A percentile compares a stretch with the other conserved stretches of the same genome.
phyloP scores from a whole-genome alignment of 1,140 invertebrate species.

The Chrysomallon squamiferum region DNA sequence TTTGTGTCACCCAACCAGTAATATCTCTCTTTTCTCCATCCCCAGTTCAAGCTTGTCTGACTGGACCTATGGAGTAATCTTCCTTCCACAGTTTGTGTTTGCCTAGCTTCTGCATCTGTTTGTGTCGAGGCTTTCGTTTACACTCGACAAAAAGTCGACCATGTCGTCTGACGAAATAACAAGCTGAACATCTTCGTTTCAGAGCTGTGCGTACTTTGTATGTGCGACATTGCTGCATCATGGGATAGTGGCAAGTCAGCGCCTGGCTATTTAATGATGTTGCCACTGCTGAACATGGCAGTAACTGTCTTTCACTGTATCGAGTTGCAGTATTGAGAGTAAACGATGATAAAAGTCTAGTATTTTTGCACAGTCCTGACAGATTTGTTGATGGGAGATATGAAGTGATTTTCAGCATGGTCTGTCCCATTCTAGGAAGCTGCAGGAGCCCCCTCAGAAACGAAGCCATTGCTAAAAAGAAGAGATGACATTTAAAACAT shows the following conservation, averaged over 20 bases:
- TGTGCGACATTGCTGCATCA: slow-evolving; percentile 9
- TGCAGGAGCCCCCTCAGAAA: too few species aligned
- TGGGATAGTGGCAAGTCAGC: not conserved
- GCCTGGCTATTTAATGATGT: too few species aligned
- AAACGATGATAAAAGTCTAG: too few species aligned
- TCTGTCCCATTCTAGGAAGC: too few species aligned
- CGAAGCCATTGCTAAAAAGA: too few species aligned
- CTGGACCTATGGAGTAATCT: slow-evolving; percentile 14
- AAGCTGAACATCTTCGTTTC: slow-evolving; percentile 76
- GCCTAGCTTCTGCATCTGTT: slow-evolving; percentile 75
- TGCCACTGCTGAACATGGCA: too few species aligned
- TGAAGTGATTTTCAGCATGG: too few species aligned
- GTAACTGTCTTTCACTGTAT: too few species aligned
- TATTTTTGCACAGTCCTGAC: too few species aligned
- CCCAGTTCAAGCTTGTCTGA: not conserved
- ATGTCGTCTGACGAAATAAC: slow-evolving; percentile 74
- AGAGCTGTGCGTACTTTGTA: slow-evolving; percentile 70
- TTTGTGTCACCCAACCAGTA: slow-evolving; percentile 5
- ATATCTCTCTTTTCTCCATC: not conserved
- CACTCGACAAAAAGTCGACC: slow-evolving; percentile 77
- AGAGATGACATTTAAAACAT: too few species aligned
- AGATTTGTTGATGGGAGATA: too few species aligned
- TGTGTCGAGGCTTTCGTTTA: slow-evolving; percentile 76
- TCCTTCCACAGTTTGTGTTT: slow-evolving; percentile 18
- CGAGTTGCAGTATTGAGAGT: too few species aligned